These are phyloP conservation scores for Chiroxiphia lanceolata DNA, from an alignment of 2,797 vertebrate species.

Conservation along the genomic window DNA sequence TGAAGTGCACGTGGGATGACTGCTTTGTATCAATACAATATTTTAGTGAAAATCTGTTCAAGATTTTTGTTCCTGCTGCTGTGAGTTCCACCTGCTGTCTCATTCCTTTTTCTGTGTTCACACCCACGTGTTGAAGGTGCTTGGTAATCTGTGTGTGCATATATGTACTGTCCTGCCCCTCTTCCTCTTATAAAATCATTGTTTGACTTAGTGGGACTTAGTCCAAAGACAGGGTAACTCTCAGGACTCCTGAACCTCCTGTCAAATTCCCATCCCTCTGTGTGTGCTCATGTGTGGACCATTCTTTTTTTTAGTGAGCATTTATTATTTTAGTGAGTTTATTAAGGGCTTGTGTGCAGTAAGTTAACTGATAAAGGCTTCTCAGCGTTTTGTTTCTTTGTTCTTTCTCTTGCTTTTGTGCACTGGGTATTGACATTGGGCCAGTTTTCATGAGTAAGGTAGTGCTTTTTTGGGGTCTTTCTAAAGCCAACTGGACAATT, in stretches of 20 bases:
- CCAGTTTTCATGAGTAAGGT: not conserved
- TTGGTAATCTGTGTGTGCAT: not conserved
- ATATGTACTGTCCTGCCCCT: rapidly evolving
- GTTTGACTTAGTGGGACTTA: not conserved
- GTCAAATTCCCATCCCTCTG: not conserved
- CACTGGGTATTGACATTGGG: not conserved
- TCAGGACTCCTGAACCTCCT: not conserved
- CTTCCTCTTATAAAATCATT: not conserved
- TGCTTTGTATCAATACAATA: not conserved
- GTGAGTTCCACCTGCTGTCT: not conserved
- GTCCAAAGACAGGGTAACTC: not conserved
- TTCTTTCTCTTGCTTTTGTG: not conserved
- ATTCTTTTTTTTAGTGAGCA: not conserved
- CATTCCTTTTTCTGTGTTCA: not conserved
- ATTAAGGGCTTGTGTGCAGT: not conserved
- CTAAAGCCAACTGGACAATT: not conserved
- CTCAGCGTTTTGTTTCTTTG: not conserved
- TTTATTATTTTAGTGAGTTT: not conserved
- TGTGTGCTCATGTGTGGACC: not conserved
- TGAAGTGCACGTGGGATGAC: rapidly evolving
- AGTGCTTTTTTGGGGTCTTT: not conserved
- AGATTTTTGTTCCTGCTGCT: not conserved
- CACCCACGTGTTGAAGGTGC: rapidly evolving
- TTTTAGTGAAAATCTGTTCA: not conserved
- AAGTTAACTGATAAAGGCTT: not conserved